A percentile compares a stretch with the other conserved stretches of the same genome.
These are phyloP conservation scores for Fragum whitleyi DNA, from an alignment of 2,888 invertebrate genomes.

Conservation along the genomic window DNA sequence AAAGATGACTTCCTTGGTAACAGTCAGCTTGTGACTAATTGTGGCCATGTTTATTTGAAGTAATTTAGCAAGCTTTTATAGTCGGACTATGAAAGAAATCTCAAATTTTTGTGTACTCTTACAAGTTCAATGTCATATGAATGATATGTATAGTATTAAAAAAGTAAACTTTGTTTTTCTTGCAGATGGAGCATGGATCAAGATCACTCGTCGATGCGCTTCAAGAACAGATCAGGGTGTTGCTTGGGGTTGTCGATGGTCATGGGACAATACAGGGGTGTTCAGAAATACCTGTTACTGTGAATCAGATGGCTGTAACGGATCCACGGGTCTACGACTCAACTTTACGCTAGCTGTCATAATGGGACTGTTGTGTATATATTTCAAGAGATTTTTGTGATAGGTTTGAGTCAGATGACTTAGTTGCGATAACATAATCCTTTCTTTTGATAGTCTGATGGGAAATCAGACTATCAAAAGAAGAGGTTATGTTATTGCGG, in stretches of 20 bases:
- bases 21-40: too few species aligned
- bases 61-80: too few species aligned
- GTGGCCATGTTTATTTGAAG: too few species aligned
- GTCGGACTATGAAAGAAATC: too few species aligned
- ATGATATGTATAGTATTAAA: too few species aligned
- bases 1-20: too few species aligned
- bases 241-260: conserved; percentile 98
- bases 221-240: conserved; percentile 88
- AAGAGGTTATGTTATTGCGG: too few species aligned
- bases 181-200: conserved; percentile 84
- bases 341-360: conserved; percentile 50
- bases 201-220: conserved; percentile 84
- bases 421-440: too few species aligned
- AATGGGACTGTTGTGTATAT: conserved; percentile 26
- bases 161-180: background rate
- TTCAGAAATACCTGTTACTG: conserved; percentile 99
- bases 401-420: background rate
- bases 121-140: too few species aligned
- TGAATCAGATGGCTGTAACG: conserved; percentile 94
- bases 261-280: conserved; percentile 95
- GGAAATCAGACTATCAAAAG: background rate
- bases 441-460: background rate
- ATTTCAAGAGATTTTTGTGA: conserved; percentile 35
- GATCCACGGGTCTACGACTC: conserved; percentile 48
- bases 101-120: too few species aligned